A percentile compares a stretch with the other conserved stretches of the same genome.
phyloP scores from a whole-genome alignment of 2,797 vertebrate species.

The Silurus lanzhouensis region DNA sequence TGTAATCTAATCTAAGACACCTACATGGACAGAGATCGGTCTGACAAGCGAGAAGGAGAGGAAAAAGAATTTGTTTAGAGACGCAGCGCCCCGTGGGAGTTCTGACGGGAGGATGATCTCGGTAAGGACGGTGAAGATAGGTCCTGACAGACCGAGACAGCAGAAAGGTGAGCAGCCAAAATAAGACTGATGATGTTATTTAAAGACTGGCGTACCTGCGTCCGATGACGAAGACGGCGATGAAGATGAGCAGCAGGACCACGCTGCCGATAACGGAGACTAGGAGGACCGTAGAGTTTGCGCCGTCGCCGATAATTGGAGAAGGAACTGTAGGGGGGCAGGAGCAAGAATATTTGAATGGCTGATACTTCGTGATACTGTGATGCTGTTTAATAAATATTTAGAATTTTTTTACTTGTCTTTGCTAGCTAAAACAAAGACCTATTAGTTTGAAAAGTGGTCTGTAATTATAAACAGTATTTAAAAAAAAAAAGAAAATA shows the following conservation, averaged over 20 bases:
- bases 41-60: not conserved
- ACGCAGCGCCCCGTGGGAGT: not conserved
- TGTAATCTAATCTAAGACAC: not conserved
- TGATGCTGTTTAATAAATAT: too few species aligned
- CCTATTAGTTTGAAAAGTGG: too few species aligned
- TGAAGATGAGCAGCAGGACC: conserved; percentile 92
- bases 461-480: too few species aligned
- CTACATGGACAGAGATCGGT: not conserved
- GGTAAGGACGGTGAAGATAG: not conserved
- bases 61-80: not conserved
- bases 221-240: conserved; percentile 94
- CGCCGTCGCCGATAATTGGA: conserved; percentile 93
- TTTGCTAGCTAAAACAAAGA: too few species aligned
- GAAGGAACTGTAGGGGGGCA: conserved; percentile 82
- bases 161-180: not conserved
- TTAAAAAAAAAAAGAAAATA: not conserved
- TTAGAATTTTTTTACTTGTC: too few species aligned
- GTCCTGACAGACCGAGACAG: not conserved
- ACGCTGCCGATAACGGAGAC: conserved; percentile 92
- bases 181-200: not conserved
- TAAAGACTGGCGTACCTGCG: conserved; percentile 82
- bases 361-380: too few species aligned
- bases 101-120: not conserved
- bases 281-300: conserved; percentile 93
- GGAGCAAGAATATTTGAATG: too few species aligned